A percentile compares a stretch with the other conserved stretches of the same genome.
Conservation (phyloP, 2,888 invertebrate genomes). For the Taphrorychus bicolor region DNA sequence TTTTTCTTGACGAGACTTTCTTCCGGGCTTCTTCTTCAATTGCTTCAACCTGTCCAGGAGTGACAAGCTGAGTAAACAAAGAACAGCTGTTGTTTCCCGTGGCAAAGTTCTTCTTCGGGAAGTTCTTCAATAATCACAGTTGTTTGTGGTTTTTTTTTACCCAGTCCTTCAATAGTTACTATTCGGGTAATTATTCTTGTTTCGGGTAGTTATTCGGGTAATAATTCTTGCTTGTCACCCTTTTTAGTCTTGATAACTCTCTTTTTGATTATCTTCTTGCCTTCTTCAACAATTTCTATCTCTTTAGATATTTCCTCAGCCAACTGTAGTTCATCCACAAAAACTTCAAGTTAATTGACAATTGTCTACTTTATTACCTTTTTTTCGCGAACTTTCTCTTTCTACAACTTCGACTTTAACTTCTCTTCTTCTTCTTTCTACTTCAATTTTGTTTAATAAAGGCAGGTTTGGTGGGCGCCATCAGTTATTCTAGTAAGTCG, state of each 20-base stretch:
- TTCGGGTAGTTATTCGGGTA: too few species aligned
- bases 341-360: not conserved
- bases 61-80: too few species aligned
- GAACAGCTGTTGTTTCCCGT: slow-evolving; percentile 40
- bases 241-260: slow-evolving; percentile 58
- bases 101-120: slow-evolving; percentile 46
- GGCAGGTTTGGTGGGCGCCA: slow-evolving; percentile 52
- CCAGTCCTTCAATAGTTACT: slow-evolving; percentile 49
- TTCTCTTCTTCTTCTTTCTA: too few species aligned
- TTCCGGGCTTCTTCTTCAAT: slow-evolving; percentile 50
- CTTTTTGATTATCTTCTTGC: slow-evolving; percentile 53
- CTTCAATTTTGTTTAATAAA: slow-evolving; percentile 47
- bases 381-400: slow-evolving; percentile 39
- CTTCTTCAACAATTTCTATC: slow-evolving; percentile 45
- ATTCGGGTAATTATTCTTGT: slow-evolving; percentile 46
- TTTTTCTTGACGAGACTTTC: slow-evolving; percentile 55
- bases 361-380: slow-evolving; percentile 38
- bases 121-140: slow-evolving; percentile 54
- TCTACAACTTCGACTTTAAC: slow-evolving; percentile 28
- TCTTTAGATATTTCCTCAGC: slow-evolving; percentile 44
- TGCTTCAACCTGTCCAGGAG: slow-evolving; percentile 54
- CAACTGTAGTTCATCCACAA: slow-evolving; percentile 40
- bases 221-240: slow-evolving; percentile 58
- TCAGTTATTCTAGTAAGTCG: slow-evolving; percentile 43
- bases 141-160: slow-evolving; percentile 50